Percentiles rank a stretch among this genome's conserved stretches.
Evolutionary conservation across 1,140 invertebrate genomes (phyloP).

Genomic region (Bombus consobrinus): DNA sequence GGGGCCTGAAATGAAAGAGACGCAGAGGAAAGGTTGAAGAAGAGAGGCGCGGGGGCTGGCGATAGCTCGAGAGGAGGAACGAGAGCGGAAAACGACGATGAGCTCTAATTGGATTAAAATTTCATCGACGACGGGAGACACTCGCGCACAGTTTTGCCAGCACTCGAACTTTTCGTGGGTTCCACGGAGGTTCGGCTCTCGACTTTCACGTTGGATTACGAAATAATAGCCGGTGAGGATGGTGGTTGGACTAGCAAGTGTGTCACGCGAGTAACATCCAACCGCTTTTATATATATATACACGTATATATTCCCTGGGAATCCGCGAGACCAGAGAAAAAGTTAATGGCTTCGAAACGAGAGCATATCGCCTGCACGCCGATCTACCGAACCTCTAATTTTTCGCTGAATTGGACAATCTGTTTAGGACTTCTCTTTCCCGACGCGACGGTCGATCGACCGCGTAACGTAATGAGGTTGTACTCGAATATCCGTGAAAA

Average conservation of each 20-base stretch:
- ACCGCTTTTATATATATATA: background rate
- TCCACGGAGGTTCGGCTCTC: background rate
- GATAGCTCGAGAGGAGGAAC: slow-evolving; percentile 2
- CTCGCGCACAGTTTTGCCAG: background rate
- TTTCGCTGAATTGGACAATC: slow-evolving; percentile 38
- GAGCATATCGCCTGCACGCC: background rate
- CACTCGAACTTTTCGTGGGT: slow-evolving; percentile 31
- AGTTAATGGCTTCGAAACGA: background rate
- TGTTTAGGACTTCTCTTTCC: slow-evolving; percentile 19
- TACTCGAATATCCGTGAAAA: slow-evolving; percentile 38
- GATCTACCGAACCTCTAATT: background rate
- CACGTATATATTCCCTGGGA: background rate
- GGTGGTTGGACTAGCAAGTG: slow-evolving; percentile 14
- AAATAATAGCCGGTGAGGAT: slow-evolving; percentile 44
- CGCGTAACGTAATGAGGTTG: slow-evolving; percentile 35
- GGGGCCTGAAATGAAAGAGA: background rate
- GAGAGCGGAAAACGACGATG: slow-evolving; percentile 37
- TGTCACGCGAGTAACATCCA: background rate
- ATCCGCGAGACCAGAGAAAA: background rate
- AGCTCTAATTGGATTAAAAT: slow-evolving; percentile 66
- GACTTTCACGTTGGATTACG: slow-evolving; percentile 40
- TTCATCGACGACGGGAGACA: slow-evolving; percentile 50
- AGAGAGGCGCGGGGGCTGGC: background rate
- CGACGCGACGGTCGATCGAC: slow-evolving; percentile 21
- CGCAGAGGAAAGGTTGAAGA: background rate